Conservation (phyloP, 2,113 vertebrate species). For the Nannobrachium achirus region DNA sequence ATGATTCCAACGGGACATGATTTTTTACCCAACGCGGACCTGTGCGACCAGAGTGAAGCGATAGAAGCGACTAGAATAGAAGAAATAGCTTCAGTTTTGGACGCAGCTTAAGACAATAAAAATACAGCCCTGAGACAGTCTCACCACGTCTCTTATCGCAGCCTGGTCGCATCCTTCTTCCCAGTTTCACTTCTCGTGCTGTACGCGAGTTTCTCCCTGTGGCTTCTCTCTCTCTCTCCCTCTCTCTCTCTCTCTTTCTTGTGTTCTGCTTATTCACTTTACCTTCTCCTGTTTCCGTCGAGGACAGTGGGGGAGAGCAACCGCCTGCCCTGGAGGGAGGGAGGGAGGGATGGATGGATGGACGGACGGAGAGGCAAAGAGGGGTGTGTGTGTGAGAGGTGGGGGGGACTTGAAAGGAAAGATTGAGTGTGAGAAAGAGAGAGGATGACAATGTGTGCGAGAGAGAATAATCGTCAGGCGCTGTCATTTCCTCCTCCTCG, state of each 20-base stretch:
- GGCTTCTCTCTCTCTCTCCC: background rate
- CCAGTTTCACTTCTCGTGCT: background rate
- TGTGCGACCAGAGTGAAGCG: too few relatives aligned
- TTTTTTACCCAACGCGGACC: too few relatives aligned
- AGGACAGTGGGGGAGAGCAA: slow-evolving; percentile 48
- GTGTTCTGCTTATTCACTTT: slow-evolving; percentile 16
- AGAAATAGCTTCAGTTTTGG: too few relatives aligned
- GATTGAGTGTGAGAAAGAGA: too few relatives aligned
- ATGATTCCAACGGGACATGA: too few relatives aligned
- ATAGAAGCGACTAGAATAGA: too few relatives aligned
- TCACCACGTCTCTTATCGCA: background rate
- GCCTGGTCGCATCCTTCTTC: background rate
- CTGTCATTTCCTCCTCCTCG: too few relatives aligned
- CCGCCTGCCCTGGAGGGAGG: slow-evolving; percentile 9
- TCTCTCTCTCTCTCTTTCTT: background rate
- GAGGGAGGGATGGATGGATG: slow-evolving; percentile 25
- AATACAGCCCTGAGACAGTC: too few relatives aligned
- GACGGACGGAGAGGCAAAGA: slow-evolving; percentile 45
- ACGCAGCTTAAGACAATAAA: too few relatives aligned
- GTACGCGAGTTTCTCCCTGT: too few relatives aligned
- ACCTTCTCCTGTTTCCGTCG: slow-evolving; percentile 29
- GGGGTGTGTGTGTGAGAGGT: background rate
- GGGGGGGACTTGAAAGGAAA: background rate
- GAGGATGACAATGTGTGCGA: too few relatives aligned
- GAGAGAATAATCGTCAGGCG: too few relatives aligned